phyloP scores from a whole-genome alignment of 2,113 vertebrate species.

The Sardina pilchardus region DNA sequence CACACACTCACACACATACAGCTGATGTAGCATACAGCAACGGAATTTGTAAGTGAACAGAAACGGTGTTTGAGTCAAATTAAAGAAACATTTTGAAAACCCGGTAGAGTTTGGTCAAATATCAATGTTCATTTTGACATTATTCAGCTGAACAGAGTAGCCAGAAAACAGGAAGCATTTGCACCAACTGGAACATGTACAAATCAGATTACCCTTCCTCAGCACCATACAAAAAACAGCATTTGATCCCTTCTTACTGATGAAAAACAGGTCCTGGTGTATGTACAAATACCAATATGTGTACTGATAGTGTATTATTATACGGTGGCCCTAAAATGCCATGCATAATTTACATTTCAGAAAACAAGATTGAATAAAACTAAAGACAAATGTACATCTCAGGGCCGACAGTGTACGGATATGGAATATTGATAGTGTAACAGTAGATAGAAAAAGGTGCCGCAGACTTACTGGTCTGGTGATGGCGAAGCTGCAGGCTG shows the following conservation, averaged over 20 bases:
- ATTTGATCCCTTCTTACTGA: background rate
- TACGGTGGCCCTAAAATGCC: no score
- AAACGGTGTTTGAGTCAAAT: background rate
- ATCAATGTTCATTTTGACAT: no score
- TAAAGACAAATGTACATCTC: no score
- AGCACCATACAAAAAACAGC: background rate
- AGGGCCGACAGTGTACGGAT: background rate
- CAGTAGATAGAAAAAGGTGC: background rate
- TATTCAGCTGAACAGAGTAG: background rate
- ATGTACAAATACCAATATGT: background rate
- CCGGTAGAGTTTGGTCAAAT: no score
- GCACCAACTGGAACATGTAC: background rate
- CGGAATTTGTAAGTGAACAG: no score
- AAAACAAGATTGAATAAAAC: no score
- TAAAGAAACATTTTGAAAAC: no score
- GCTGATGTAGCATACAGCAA: background rate
- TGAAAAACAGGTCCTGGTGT: background rate
- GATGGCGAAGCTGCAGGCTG: background rate
- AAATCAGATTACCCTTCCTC: background rate
- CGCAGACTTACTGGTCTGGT: background rate
- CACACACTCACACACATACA: no score
- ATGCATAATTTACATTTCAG: no score
- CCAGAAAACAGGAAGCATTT: background rate
- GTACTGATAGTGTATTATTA: background rate
- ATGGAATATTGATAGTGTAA: background rate